These are phyloP conservation scores for Malurus leucopterus DNA, from an alignment of 2,797 vertebrate genomes.

Conservation along the genomic window DNA sequence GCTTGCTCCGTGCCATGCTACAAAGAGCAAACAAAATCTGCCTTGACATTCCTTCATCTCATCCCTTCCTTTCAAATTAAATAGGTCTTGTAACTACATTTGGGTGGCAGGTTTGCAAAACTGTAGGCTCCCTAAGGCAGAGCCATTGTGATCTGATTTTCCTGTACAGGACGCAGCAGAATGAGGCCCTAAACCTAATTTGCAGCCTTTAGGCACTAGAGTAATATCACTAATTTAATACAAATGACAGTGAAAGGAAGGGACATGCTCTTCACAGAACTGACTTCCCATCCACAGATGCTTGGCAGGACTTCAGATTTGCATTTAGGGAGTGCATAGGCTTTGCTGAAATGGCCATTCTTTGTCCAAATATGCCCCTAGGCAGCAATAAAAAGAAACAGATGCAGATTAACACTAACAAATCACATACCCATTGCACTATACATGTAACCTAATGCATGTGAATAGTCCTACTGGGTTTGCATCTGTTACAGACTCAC, in stretches of 20 bases:
- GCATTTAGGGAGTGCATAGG: neutral
- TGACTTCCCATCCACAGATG: constrained; percentile 18
- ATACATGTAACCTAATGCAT: neutral
- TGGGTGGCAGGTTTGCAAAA: neutral
- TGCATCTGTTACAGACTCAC: neutral
- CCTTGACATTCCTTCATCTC: neutral
- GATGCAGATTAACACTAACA: constrained; percentile 45
- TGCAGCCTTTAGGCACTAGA: neutral
- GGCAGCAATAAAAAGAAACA: constrained; percentile 43
- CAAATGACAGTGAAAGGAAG: constrained; percentile 19
- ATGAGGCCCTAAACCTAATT: neutral
- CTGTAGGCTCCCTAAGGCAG: neutral
- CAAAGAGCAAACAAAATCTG: neutral
- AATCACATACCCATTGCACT: neutral
- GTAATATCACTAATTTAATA: constrained; percentile 16
- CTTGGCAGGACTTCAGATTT: constrained; percentile 38
- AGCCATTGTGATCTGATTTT: neutral
- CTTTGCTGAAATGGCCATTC: constrained; percentile 17
- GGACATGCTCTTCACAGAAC: constrained; percentile 5
- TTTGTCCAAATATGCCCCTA: constrained; percentile 8
- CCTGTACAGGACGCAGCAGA: neutral
- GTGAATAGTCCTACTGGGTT: neutral
- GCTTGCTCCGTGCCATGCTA: accelerated
- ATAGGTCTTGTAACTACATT: neutral
- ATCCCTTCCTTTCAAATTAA: neutral